Evolutionary conservation across 2,797 vertebrate genomes (phyloP).

Genomic region (Gadopsis bispinosus): DNA sequence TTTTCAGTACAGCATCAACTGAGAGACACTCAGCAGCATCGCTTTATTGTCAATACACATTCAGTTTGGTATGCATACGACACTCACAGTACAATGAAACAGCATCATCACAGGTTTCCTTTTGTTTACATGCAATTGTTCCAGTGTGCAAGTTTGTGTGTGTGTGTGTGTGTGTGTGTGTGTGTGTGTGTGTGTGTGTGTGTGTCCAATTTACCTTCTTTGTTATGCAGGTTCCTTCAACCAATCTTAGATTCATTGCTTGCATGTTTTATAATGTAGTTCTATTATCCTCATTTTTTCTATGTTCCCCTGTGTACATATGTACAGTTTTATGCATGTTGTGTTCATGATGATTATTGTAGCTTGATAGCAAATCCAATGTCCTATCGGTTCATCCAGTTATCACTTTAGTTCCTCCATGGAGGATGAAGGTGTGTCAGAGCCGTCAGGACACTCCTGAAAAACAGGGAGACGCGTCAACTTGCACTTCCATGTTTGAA

Average conservation of each 20-base stretch:
- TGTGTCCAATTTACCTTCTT: not conserved
- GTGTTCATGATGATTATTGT: constrained; percentile 31
- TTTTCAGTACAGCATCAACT: not conserved
- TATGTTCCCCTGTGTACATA: constrained; percentile 33
- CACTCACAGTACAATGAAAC: constrained; percentile 57
- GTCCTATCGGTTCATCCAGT: not conserved
- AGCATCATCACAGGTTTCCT: constrained; percentile 38
- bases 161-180: constrained; percentile 2
- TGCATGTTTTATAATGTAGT: constrained; percentile 9
- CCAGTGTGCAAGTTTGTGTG: constrained; percentile 9
- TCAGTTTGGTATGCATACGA: constrained; percentile 54
- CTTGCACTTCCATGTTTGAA: not conserved
- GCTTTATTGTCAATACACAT: constrained; percentile 72
- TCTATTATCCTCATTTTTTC: constrained; percentile 8
- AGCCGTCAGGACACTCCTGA: constrained; percentile 81
- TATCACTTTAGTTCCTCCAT: constrained; percentile 82
- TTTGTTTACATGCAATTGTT: constrained; percentile 46
- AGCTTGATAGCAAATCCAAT: constrained; percentile 3
- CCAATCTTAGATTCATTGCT: constrained; percentile 2
- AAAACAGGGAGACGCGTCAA: constrained; percentile 33
- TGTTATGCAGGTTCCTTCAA: constrained; percentile 18
- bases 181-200: not conserved
- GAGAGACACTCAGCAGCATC: constrained; percentile 39
- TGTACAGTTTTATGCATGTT: constrained; percentile 49
- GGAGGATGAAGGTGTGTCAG: constrained; percentile 76